Conservation (phyloP, 2,113 vertebrate genomes). For the Scytalopus superciliaris region DNA sequence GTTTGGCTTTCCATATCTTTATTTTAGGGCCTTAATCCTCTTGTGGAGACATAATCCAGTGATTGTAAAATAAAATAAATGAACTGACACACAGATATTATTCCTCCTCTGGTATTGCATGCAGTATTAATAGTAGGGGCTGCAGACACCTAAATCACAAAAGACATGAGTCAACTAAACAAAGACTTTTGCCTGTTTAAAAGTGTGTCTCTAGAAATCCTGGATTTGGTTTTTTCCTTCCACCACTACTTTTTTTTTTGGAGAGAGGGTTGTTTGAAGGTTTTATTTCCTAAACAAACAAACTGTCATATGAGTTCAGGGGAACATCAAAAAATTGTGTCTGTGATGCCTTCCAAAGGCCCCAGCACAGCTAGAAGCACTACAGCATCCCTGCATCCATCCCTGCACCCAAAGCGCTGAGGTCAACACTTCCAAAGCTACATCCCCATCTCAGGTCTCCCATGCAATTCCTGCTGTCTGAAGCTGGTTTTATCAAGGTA, state of each 20-base stretch:
- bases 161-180: not conserved
- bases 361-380: not conserved
- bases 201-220: not conserved
- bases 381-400: not conserved
- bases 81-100: not conserved
- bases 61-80: not conserved
- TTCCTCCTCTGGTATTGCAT: not conserved
- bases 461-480: not conserved
- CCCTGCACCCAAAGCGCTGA: not conserved
- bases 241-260: not conserved
- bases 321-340: not conserved
- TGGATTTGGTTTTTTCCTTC: not conserved
- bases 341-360: not conserved
- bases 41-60: not conserved
- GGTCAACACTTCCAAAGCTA: not conserved
- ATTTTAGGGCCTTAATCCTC: not conserved
- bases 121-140: not conserved
- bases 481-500: not conserved
- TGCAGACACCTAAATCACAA: not conserved
- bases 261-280: not conserved
- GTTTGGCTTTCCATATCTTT: not conserved
- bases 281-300: not conserved
- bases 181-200: not conserved
- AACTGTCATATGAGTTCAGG: not conserved
- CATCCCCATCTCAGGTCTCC: not conserved